Base-by-base conservation (phyloP, 1,140 invertebrate species). In the Aradophagus sp. region DNA sequence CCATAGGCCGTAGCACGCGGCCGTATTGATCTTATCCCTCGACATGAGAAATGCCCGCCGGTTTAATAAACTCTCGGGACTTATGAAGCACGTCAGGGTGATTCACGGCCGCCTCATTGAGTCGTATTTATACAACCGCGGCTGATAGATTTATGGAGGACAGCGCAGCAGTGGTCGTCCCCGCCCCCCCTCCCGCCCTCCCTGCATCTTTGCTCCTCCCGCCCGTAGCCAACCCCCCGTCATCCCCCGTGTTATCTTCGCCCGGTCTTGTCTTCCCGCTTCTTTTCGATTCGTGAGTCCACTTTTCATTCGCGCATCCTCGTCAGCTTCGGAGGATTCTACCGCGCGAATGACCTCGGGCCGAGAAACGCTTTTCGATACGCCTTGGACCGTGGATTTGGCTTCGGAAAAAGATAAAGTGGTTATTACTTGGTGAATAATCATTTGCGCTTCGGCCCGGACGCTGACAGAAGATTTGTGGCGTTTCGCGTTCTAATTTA, bases 41-140 rank as follows among this genome's bases (percentile, higher is more conserved):
- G 83, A 85, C 84, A 86, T 86, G 84, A 86, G 84, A 86, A 86
- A 85, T 86, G 84, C 83, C 77, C 80, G 82, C 83, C 80, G 82
- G 84, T 85, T 86, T 86, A 86, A 86, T 86, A 86, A 86, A 86
- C 84, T 86, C 83, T 81, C 83, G 82, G 84, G 84, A 85, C 84
- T 85, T 86, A 85, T 86, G 84, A 86, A 86, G 84, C 84, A 84
- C 82, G 84, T 85, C 84, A 84, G 78, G 81, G 82, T 86, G 84
- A 84, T 86, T 85, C 84, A 85, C 83, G 82, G 83, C 82, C 83
- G 82, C 82, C 83, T 85, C 82, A 85, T 85, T 85, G 83, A 84
- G 83, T 85, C 83, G 83, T 86, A 85, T 86, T 85, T 86, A 84
- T 85, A 86, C 84, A 84, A 86, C 83, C 84, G 77, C 79, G 79